Base-by-base conservation (phyloP, 1,140 invertebrate species). In the Ips typographus region DNA sequence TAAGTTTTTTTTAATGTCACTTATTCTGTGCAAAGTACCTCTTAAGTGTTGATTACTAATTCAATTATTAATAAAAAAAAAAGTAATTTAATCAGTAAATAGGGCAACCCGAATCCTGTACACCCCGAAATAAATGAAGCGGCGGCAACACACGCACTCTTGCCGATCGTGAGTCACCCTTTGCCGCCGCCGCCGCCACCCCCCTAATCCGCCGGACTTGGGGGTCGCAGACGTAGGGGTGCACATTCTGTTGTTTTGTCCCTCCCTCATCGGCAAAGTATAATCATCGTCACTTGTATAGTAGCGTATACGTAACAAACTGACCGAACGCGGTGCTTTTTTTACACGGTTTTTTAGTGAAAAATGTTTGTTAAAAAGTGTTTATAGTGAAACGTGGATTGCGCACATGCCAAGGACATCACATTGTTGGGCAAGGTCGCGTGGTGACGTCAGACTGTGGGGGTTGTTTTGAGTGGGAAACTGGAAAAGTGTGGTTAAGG, bases 191-290 rank as follows among this genome's bases (percentile, higher is more conserved):
- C 66, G 53, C 71, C 65, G 64, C 66, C 68, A 43, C 56, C 68
- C 68, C 71, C 67, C 58, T 59, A 56, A 62, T 22, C 22, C 65
- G 52, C 49, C 44, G 22, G 60, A 40, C 41, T 41, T 38, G 44
- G 69, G 57, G 66, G 68, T 53, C 61, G 68, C 74, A 71, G 70
- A 70, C 67, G 65, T 66, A 68, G 68, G 68, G 71, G 55, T 70
- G 71, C 22, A 22, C 22, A 22, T 22, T 22, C 22, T 22, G 22
- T 22, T 22, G 22, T 22, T 72, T 74, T 65, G 53, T 72, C 69
- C 56, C 38, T 63, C 72, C 71, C 75, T 76, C 73, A 74, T 75
- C 72, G 72, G 71, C 72, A 72, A 76, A 72, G 74, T 75, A 74
- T 76, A 76, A 76, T 76, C 74, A 75, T 71, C 22, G 47, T 58